Conservation (phyloP, 2,113 vertebrate genomes). For the Elaphurus davidianus region DNA sequence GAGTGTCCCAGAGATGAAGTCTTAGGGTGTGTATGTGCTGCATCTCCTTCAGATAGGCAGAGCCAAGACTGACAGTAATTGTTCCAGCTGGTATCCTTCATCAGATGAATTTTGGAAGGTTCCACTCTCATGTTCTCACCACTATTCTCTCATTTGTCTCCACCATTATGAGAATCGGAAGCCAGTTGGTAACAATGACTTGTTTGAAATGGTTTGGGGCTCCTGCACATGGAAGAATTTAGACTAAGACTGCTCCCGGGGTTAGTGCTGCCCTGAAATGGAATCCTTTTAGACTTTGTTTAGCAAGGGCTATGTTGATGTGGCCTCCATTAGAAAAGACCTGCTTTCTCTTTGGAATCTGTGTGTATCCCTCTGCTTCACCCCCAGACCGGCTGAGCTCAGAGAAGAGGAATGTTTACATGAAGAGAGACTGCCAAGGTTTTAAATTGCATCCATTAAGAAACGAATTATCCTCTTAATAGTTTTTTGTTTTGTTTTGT, state of each 20-base stretch:
- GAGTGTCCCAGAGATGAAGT: neutral
- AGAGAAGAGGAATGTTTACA: conserved; percentile 52
- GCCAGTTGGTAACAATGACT: neutral
- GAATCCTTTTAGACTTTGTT: neutral
- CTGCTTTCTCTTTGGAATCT: neutral
- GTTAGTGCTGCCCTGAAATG: neutral
- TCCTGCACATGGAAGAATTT: neutral
- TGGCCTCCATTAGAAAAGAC: neutral
- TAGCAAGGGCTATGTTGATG: neutral
- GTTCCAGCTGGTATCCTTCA: neutral
- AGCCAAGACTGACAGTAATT: neutral
- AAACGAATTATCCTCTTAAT: conserved; percentile 18
- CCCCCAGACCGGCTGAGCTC: conserved; percentile 45
- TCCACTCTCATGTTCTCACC: neutral
- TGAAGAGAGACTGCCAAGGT: conserved; percentile 58
- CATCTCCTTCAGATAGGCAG: neutral
- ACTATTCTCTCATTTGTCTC: neutral
- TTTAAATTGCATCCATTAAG: conserved; percentile 63
- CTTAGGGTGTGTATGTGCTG: neutral
- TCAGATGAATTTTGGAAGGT: neutral
- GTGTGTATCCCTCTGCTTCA: neutral
- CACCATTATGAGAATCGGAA: neutral
- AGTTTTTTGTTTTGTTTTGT: neutral
- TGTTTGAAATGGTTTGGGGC: neutral
- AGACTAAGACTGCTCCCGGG: neutral